Percentiles rank a stretch among this genome's conserved stretches.
These are phyloP conservation scores for Atherinosoma microstoma DNA, from an alignment of 2,797 vertebrate genomes.

Conservation along the genomic window DNA sequence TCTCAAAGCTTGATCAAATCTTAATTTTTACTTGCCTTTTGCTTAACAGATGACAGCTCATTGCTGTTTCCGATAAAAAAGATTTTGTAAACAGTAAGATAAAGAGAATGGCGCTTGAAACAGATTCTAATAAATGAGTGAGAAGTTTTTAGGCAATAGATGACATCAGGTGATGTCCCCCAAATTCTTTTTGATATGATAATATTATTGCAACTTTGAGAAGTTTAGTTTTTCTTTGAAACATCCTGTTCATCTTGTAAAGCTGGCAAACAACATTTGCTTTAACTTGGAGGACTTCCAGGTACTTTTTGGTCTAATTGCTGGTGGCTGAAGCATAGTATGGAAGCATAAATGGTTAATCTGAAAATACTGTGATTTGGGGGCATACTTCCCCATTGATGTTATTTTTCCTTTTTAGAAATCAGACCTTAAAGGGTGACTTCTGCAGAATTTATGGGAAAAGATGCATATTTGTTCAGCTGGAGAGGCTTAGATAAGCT, in stretches of 20 bases:
- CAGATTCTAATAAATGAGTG: no score
- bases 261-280: neutral
- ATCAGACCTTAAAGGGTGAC: no score
- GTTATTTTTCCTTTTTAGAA: no score
- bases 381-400: no score
- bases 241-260: neutral
- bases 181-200: neutral
- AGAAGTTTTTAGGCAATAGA: no score
- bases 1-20: neutral
- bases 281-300: neutral
- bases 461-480: no score
- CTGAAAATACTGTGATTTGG: no score
- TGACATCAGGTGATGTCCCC: no score
- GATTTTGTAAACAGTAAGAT: neutral
- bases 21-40: neutral
- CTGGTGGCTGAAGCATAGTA: neutral
- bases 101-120: neutral
- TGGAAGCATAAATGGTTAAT: neutral
- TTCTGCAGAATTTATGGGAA: no score
- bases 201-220: neutral
- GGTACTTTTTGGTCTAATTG: neutral
- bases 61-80: no score
- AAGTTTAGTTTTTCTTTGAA: neutral
- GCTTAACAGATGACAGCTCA: no score
- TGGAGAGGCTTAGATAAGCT: no score